Conservation (phyloP, 2,888 invertebrate species). For the Actias luna region DNA sequence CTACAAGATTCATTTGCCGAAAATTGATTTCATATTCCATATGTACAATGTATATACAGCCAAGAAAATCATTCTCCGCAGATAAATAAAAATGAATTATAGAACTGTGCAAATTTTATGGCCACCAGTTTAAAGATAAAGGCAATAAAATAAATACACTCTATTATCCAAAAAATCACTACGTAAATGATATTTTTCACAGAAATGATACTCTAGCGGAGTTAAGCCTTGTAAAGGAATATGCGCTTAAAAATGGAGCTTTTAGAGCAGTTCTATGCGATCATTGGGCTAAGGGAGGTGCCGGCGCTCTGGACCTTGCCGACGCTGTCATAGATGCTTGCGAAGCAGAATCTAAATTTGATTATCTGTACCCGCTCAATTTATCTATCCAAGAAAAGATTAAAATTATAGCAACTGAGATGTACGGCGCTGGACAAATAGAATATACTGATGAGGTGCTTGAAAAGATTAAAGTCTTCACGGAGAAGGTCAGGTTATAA, state of each 20-base stretch:
- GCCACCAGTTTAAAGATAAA: neutral
- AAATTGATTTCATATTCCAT: too few species aligned
- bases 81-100: too few species aligned
- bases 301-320: slow-evolving; percentile 92
- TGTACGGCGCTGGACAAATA: slow-evolving; percentile 97
- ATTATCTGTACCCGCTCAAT: slow-evolving; percentile 86
- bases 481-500: slow-evolving; percentile 83
- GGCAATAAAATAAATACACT: neutral
- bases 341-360: slow-evolving; percentile 82
- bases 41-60: too few species aligned
- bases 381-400: slow-evolving; percentile 93
- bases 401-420: slow-evolving; percentile 91
- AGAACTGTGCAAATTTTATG: neutral
- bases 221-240: slow-evolving; percentile 87
- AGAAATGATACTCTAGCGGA: slow-evolving; percentile 94
- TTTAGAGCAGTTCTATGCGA: slow-evolving; percentile 92
- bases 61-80: too few species aligned
- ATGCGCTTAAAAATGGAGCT: slow-evolving; percentile 90
- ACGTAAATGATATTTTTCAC: slow-evolving; percentile 20
- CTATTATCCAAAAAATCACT: neutral
- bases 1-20: too few species aligned
- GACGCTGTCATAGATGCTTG: slow-evolving; percentile 92
- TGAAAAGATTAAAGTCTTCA: slow-evolving; percentile 86
- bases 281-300: slow-evolving; percentile 95
- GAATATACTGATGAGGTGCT: slow-evolving; percentile 88